Conservation (phyloP, 2,113 vertebrate species). For the Ptychochromis oligacanthus region DNA sequence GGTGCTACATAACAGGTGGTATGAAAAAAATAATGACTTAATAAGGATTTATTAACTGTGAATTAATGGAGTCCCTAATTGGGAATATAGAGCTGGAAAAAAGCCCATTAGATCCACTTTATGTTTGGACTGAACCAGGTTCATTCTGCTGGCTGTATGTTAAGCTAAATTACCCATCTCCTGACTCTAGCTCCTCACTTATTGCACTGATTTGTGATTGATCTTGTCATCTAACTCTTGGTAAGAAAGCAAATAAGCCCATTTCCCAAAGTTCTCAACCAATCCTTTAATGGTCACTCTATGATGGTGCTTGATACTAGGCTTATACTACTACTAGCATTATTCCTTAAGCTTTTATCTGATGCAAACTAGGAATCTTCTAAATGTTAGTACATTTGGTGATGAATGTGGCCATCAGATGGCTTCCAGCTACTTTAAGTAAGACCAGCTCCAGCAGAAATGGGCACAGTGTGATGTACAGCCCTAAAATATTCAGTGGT, state of each 20-base stretch:
- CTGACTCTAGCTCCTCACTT: neutral
- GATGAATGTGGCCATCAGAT: neutral
- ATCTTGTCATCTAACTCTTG: neutral
- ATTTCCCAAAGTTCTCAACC: neutral
- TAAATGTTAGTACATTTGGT: neutral
- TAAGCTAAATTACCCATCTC: neutral
- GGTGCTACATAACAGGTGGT: neutral
- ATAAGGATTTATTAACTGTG: neutral
- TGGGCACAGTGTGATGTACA: neutral
- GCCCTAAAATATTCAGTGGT: neutral
- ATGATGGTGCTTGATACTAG: neutral
- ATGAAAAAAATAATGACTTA: neutral
- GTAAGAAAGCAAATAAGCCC: neutral
- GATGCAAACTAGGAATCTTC: neutral
- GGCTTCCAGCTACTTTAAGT: neutral
- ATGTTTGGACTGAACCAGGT: neutral
- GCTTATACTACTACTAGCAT: neutral
- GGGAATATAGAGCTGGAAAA: neutral
- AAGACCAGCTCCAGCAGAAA: neutral
- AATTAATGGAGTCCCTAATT: neutral
- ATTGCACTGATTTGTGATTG: neutral
- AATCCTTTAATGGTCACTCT: neutral
- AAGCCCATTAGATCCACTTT: neutral
- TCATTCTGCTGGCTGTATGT: neutral
- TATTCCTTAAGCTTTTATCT: neutral